Evolutionary conservation across 64 coral and sea anemone genomes (phyloP).

Genomic region (Porites lutea): DNA sequence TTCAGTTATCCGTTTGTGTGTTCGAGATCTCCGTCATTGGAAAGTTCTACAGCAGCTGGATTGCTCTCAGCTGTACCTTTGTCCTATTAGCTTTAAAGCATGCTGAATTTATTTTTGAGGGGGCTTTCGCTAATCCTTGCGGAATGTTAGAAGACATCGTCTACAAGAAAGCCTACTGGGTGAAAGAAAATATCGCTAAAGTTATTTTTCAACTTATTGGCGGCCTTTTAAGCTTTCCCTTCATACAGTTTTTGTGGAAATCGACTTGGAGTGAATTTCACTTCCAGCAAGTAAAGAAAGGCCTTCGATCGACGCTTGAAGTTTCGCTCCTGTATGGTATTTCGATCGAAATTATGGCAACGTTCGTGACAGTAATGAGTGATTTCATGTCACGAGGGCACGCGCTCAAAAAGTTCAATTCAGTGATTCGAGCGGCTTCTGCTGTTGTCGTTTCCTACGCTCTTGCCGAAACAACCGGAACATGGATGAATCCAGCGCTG

Average conservation of each 20-base stretch:
- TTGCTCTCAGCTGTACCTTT: conserved; percentile 82
- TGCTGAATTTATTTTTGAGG: conserved; percentile 77
- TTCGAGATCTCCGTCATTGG: conserved; percentile 90
- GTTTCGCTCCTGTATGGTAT: conserved; percentile 72
- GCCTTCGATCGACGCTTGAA: conserved; percentile 77
- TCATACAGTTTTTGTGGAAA: conserved; percentile 78
- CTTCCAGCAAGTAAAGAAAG: conserved; percentile 70
- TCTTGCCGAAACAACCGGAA: conserved; percentile 81
- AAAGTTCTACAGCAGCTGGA: conserved; percentile 76
- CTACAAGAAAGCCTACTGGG: conserved; percentile 48
- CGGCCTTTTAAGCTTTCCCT: conserved; percentile 79
- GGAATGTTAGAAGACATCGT: conserved; percentile 74
- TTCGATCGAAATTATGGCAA: conserved; percentile 73
- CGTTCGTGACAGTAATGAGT: conserved; percentile 64
- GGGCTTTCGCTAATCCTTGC: conserved; percentile 74
- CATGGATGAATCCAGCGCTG: conserved; percentile 91
- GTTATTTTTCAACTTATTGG: conserved; percentile 70
- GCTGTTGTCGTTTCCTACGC: conserved; percentile 69
- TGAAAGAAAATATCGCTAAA: conserved; percentile 58
- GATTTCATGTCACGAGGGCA: conserved; percentile 81
- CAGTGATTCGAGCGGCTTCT: conserved; percentile 64
- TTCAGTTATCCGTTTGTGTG: conserved; percentile 78
- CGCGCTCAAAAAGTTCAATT: conserved; percentile 54
- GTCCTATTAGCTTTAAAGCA: conserved; percentile 76
- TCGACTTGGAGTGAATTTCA: conserved; percentile 77